These are phyloP conservation scores for Rhopilema esculentum DNA, from an alignment of 30 jellyfish, hydroid and myxozoan species.

Conservation along the genomic window DNA sequence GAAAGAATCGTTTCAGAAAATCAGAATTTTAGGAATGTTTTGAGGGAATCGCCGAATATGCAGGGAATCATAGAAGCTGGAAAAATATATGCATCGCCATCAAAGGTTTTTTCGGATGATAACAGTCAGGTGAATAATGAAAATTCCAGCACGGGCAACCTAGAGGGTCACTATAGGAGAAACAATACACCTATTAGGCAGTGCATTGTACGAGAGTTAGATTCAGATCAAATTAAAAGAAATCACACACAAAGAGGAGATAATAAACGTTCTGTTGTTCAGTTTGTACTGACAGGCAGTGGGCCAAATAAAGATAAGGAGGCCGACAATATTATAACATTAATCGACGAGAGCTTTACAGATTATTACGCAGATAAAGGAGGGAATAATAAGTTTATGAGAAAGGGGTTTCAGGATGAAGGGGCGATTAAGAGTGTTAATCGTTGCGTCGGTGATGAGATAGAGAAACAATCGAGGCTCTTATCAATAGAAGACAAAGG, in stretches of 20 bases:
- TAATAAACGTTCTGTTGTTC: conserved; percentile 46
- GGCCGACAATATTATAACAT: conserved; percentile 33
- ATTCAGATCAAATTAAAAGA: conserved; percentile 25
- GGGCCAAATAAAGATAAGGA: conserved; percentile 42
- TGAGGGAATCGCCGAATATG: neutral
- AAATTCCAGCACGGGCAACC: neutral
- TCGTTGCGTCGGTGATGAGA: neutral
- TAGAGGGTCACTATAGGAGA: neutral
- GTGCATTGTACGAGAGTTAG: conserved; percentile 40
- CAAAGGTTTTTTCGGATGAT: neutral
- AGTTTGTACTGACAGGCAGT: conserved; percentile 33
- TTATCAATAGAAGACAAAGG: neutral
- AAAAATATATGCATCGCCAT: neutral
- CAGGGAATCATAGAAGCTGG: neutral
- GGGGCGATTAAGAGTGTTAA: conserved; percentile 50
- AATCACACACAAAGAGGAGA: conserved; percentile 11
- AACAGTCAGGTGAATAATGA: neutral
- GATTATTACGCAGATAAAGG: conserved; percentile 29
- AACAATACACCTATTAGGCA: conserved; percentile 6
- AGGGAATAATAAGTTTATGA: neutral
- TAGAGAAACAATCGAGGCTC: neutral
- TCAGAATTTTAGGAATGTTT: neutral
- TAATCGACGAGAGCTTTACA: conserved; percentile 48
- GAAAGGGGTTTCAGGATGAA: conserved; percentile 15
- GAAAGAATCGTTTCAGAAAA: neutral